A percentile compares a stretch with the other conserved stretches of the same genome.
phyloP scores from a whole-genome alignment of 1,140 invertebrate species.

The Cephus cinctus region DNA sequence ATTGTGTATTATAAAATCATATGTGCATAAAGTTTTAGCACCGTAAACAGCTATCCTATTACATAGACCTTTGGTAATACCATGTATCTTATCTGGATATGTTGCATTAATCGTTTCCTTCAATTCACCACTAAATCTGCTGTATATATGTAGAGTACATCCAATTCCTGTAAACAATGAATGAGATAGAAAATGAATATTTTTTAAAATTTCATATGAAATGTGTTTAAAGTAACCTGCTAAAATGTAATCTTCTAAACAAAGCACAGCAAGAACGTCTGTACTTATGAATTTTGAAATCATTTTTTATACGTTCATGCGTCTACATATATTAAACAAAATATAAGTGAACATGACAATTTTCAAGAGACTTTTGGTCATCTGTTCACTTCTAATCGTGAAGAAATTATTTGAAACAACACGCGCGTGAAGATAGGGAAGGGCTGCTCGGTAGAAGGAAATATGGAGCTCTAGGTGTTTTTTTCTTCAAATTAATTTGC shows the following conservation, averaged over 20 bases:
- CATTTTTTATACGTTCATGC: slow-evolving; percentile 17
- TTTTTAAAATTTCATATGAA: background rate
- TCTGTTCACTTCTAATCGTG: too few species aligned
- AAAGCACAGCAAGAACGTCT: slow-evolving; percentile 52
- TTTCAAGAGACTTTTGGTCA: too few species aligned
- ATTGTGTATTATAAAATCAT: slow-evolving; percentile 25
- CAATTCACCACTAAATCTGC: slow-evolving; percentile 31
- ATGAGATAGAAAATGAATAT: background rate
- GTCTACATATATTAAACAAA: background rate
- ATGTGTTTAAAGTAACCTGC: slow-evolving; percentile 39
- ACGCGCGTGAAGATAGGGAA: too few species aligned
- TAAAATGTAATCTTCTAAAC: slow-evolving; percentile 42
- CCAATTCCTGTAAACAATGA: slow-evolving; percentile 52
- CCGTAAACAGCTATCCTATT: slow-evolving; percentile 53
- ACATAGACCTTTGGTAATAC: slow-evolving; percentile 39
- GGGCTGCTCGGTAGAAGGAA: too few species aligned
- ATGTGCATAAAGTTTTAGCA: slow-evolving; percentile 46
- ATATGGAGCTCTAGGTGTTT: too few species aligned
- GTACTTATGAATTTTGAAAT: slow-evolving; percentile 41
- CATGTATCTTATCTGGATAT: slow-evolving; percentile 54
- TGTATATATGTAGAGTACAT: slow-evolving; percentile 42
- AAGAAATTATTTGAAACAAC: too few species aligned
- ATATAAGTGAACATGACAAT: background rate
- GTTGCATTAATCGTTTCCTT: slow-evolving; percentile 43
- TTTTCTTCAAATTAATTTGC: too few species aligned